phyloP scores from a whole-genome alignment of 2,797 vertebrate genomes.

The Acanthurus leucopareius region DNA sequence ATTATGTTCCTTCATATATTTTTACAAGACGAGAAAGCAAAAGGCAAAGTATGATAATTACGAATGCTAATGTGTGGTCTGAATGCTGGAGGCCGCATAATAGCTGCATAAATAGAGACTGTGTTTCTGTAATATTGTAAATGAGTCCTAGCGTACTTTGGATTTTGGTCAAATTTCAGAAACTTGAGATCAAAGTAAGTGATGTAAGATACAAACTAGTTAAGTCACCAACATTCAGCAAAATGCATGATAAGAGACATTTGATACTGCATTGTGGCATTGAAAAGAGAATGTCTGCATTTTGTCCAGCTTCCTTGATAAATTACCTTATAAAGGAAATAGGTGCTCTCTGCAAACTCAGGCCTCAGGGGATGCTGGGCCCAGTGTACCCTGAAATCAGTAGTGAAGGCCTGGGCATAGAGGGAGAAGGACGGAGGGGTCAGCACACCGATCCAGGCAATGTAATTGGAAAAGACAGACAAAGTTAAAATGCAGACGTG shows the following conservation, averaged over 20 bases:
- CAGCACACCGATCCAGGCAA: slow-evolving; percentile 1
- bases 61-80: slow-evolving; percentile 16
- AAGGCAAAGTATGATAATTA: slow-evolving; percentile 6
- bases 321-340: slow-evolving; percentile 98
- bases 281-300: slow-evolving; percentile 30
- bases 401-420: slow-evolving; percentile 94
- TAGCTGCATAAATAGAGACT: slow-evolving; percentile 2
- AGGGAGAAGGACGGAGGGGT: slow-evolving; percentile 70
- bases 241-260: neutral
- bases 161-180: slow-evolving; percentile 11
- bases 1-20: neutral
- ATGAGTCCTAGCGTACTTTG: neutral
- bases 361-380: slow-evolving; percentile 98
- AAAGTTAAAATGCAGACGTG: slow-evolving; percentile 7
- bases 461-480: slow-evolving; percentile 74
- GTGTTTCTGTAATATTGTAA: slow-evolving; percentile 10
- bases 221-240: neutral
- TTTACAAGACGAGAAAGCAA: slow-evolving; percentile 18
- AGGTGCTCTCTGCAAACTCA: slow-evolving; percentile 99
- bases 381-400: slow-evolving; percentile 99
- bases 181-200: neutral
- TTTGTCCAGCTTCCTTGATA: slow-evolving; percentile 37
- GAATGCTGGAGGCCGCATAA: slow-evolving; percentile 8
- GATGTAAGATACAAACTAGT: no score
- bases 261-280: neutral